Evolutionary conservation across 2,113 vertebrate genomes (phyloP).

Genomic region (Syrrhaptes paradoxus): DNA sequence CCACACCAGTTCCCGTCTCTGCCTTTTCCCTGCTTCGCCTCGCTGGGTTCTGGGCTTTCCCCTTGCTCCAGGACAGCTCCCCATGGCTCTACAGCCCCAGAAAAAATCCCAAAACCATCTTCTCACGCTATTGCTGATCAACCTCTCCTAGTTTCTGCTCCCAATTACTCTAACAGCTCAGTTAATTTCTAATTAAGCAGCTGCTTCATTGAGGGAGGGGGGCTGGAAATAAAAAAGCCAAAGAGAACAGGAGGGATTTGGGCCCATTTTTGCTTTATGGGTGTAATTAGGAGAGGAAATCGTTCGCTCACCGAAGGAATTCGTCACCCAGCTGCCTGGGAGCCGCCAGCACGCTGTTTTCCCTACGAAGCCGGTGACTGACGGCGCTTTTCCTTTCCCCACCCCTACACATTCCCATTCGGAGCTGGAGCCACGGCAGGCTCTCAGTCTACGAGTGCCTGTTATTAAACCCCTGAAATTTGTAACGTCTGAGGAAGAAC

Average conservation of each 20-base stretch:
- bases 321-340: background rate
- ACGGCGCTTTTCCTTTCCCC: background rate
- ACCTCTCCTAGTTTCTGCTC: background rate
- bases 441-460: background rate
- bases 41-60: background rate
- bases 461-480: background rate
- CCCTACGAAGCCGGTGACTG: background rate
- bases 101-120: background rate
- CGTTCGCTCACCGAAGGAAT: background rate
- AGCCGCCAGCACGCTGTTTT: background rate
- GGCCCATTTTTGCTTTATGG: conserved; percentile 21
- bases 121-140: background rate
- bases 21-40: background rate
- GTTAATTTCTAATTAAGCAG: conserved; percentile 59
- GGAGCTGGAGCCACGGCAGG: background rate
- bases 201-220: background rate
- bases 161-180: background rate
- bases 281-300: background rate
- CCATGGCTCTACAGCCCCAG: background rate
- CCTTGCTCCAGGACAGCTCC: background rate
- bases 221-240: background rate
- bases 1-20: background rate
- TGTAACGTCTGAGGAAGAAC: background rate
- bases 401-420: background rate
- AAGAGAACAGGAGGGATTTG: background rate